These are phyloP conservation scores for Volucella bombylans DNA, from an alignment of 2,888 invertebrate species.

Conservation along the genomic window DNA sequence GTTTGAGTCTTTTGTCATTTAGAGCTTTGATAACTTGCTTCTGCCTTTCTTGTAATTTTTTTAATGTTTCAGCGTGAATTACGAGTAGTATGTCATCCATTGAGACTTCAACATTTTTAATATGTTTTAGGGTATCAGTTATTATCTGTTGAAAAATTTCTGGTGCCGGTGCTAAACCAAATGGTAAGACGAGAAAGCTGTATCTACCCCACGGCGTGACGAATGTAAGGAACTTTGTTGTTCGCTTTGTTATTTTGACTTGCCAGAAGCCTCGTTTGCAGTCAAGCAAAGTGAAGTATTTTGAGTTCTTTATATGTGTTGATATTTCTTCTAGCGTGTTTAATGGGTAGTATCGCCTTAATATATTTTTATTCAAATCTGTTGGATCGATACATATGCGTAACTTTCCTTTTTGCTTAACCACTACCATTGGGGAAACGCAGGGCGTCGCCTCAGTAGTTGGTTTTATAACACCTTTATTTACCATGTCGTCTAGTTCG, in stretches of 20 bases:
- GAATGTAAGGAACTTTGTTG: conserved; percentile 22
- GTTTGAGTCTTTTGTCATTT: conserved; percentile 3
- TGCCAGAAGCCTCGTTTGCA: conserved; percentile 26
- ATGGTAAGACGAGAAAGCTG: too few relatives aligned
- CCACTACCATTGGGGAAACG: too few relatives aligned
- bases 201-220: too few relatives aligned
- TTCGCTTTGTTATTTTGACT: conserved; percentile 16
- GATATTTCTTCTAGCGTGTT: conserved; percentile 13
- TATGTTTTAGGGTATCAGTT: conserved; percentile 2
- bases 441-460: conserved; percentile 60
- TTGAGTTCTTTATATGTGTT: background rate
- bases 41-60: background rate
- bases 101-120: conserved; percentile 19
- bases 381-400: conserved; percentile 27
- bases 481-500: conserved; percentile 62
- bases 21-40: conserved; percentile 4
- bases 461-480: conserved; percentile 41
- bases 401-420: conserved; percentile 19
- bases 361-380: conserved; percentile 18
- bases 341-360: background rate
- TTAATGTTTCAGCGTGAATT: conserved; percentile 2
- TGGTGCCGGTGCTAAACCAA: too few relatives aligned
- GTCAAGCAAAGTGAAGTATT: conserved; percentile 12
- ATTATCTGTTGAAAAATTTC: conserved; percentile 1
- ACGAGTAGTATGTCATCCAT: conserved; percentile 17